Conservation (phyloP, 2,797 vertebrate species). For the Notamacropus eugenii region DNA sequence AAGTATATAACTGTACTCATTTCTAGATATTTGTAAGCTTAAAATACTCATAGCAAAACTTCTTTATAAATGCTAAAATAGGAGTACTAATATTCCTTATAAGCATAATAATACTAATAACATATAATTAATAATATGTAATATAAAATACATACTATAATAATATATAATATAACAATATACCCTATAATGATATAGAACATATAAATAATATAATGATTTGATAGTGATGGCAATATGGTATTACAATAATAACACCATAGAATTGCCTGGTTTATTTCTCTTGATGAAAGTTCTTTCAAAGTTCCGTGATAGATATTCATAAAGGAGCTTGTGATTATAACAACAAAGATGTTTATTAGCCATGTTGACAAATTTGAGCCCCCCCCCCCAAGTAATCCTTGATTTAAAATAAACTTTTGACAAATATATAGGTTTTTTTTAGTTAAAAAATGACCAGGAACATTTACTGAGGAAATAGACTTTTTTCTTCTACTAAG, state of each 20-base stretch:
- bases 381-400: neutral
- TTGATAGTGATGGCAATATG: too few relatives aligned
- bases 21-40: neutral
- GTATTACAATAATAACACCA: too few relatives aligned
- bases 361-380: neutral
- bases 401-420: neutral
- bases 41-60: neutral
- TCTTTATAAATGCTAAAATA: neutral
- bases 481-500: neutral
- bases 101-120: neutral
- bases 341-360: neutral
- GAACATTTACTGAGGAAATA: neutral
- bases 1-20: neutral
- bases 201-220: too few relatives aligned
- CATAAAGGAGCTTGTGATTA: constrained; percentile 1
- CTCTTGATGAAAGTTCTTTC: neutral
- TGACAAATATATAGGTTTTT: neutral
- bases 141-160: too few relatives aligned
- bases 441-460: neutral
- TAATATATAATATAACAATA: too few relatives aligned
- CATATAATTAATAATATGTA: too few relatives aligned
- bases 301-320: neutral
- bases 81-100: neutral
- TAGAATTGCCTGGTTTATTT: neutral
- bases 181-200: too few relatives aligned